Base-by-base conservation (phyloP, 2,113 vertebrate species). In the Mirounga angustirostris region DNA sequence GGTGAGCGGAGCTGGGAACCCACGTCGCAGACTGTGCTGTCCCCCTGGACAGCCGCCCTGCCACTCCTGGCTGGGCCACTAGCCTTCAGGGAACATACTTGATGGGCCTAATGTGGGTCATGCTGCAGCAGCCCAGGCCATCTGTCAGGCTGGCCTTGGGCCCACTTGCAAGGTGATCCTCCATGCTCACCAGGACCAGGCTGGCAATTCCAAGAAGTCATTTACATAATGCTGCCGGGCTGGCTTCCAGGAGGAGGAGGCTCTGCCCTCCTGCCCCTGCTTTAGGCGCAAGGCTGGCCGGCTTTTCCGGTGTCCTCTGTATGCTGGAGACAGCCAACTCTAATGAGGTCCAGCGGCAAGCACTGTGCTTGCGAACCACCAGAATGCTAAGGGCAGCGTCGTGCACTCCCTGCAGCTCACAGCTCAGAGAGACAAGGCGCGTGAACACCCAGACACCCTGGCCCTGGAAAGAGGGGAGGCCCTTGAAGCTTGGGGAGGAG, bases 81-180 rank as follows among this genome's bases (percentile, higher is more conserved):
- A 95, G 88, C 95, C 97, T 95, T 95, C 92, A 85, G 95, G 90
- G 97, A 98, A 98, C 89, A 90, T 76, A 74, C 93, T 95, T 94
- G 88, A 91, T 97, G 87, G 82, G 83, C 96, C 97, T 96, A 94
- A 89, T 59, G 94, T 43, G 78, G 95, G 54, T 81, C 92, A 86
- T 84, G 95, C 88, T 94, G 96, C 65, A 97, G 56, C 24, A 7
- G 81, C 95, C 86, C 81, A 73, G 89, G 46, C 98, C 98, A 98
- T 98, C 98, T 98, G 98, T 91, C 91, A 91, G 91, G 36, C 92
- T 98, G 98, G 98, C 98, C 89, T 33, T 1, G 4, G 65, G 98
- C 98, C 98, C 94, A 33, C 81, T 93, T 92, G 95, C 97, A 98
- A 98, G 98, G 98, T 98, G 97, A 98, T 98, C 96, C 97, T 98